These are phyloP conservation scores for Phaetusa simplex DNA, from an alignment of 2,113 vertebrate species.

Conservation along the genomic window DNA sequence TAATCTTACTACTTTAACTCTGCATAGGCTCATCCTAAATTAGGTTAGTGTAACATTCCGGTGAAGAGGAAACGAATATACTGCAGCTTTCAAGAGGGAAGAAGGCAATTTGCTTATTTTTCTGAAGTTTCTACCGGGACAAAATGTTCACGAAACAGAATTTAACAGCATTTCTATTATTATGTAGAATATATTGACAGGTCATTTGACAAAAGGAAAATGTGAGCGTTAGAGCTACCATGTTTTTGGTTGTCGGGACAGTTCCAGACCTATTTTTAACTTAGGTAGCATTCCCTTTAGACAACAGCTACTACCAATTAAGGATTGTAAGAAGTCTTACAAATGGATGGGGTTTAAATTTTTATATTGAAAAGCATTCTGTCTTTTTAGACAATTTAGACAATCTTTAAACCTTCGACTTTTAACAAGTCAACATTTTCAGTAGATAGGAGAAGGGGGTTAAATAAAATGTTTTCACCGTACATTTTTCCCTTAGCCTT, in stretches of 20 bases:
- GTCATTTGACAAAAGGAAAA: not conserved
- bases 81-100: not conserved
- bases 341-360: not conserved
- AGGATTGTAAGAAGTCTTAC: not conserved
- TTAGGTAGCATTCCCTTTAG: not conserved
- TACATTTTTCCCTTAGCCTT: not conserved
- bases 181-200: not conserved
- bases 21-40: not conserved
- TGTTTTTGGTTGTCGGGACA: not conserved
- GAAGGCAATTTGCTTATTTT: not conserved
- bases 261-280: conserved; percentile 16
- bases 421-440: not conserved
- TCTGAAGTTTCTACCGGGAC: not conserved
- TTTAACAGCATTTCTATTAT: not conserved
- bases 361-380: not conserved
- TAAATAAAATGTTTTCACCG: not conserved
- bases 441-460: not conserved
- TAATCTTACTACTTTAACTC: not conserved
- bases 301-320: conserved; percentile 1
- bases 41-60: not conserved
- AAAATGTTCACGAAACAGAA: not conserved
- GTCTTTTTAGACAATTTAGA: not conserved
- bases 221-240: not conserved
- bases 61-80: too few relatives aligned
- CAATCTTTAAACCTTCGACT: not conserved